phyloP scores from a whole-genome alignment of 2,113 vertebrate genomes.

The Dromas ardeola region DNA sequence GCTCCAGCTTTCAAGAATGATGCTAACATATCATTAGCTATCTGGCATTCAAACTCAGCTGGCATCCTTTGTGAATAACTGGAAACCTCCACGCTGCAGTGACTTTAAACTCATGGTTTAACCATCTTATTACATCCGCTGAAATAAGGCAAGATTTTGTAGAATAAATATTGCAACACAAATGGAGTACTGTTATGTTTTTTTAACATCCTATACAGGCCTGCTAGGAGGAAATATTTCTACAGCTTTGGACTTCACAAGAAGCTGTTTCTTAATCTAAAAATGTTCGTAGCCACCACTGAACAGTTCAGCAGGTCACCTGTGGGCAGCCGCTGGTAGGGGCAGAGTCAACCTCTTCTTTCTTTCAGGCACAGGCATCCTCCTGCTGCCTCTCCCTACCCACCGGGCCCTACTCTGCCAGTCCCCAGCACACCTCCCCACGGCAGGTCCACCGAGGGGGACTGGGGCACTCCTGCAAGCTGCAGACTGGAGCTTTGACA shows the following conservation, averaged over 20 bases:
- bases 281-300: neutral
- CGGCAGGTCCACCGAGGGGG: fast-evolving
- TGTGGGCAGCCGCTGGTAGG: neutral
- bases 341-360: neutral
- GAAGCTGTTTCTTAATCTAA: neutral
- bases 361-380: neutral
- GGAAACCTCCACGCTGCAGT: neutral
- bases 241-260: neutral
- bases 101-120: neutral
- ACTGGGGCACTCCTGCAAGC: neutral
- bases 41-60: neutral
- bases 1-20: neutral
- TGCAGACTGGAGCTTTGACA: neutral
- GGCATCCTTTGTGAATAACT: neutral
- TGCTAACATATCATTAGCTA: neutral
- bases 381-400: neutral
- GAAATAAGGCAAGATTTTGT: neutral
- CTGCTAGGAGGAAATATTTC: neutral
- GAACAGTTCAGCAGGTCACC: neutral
- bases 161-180: neutral
- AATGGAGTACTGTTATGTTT: neutral
- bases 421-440: neutral
- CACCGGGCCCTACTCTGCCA: neutral
- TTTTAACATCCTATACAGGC: neutral
- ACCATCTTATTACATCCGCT: neutral